These are phyloP conservation scores for Conomelus anceps DNA, from an alignment of 2,888 invertebrate genomes.

Conservation along the genomic window DNA sequence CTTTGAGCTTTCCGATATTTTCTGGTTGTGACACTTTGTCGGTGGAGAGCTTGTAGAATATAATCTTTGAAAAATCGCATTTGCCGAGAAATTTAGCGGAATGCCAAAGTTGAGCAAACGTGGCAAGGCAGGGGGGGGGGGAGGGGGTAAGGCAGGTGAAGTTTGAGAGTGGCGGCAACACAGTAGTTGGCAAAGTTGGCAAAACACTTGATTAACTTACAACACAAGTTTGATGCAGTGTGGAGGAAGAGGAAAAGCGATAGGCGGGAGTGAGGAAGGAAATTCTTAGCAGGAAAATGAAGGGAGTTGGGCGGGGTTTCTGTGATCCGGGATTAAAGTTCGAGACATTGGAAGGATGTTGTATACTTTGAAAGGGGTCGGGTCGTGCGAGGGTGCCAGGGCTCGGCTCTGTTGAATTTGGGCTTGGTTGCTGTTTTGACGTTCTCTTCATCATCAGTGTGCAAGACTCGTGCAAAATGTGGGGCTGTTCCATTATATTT, in stretches of 20 bases:
- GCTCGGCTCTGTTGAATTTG: not conserved
- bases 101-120: not conserved
- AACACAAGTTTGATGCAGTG: not conserved
- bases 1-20: not conserved
- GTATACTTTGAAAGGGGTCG: not conserved
- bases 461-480: not conserved
- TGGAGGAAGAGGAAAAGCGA: not conserved
- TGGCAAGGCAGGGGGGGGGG: not conserved
- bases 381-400: too few species aligned
- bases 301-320: not conserved
- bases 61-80: not conserved
- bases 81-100: not conserved
- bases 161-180: not conserved
- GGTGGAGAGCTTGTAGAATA: not conserved
- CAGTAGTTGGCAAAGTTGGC: not conserved
- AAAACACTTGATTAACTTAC: not conserved
- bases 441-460: conserved; percentile 4
- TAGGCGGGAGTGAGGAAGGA: not conserved
- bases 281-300: not conserved
- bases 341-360: not conserved
- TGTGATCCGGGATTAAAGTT: not conserved
- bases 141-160: not conserved
- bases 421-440: conserved; percentile 7
- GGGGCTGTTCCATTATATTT: conserved; percentile 11
- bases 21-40: not conserved